Conservation (phyloP, 2,888 invertebrate genomes). For the Tipula unca region DNA sequence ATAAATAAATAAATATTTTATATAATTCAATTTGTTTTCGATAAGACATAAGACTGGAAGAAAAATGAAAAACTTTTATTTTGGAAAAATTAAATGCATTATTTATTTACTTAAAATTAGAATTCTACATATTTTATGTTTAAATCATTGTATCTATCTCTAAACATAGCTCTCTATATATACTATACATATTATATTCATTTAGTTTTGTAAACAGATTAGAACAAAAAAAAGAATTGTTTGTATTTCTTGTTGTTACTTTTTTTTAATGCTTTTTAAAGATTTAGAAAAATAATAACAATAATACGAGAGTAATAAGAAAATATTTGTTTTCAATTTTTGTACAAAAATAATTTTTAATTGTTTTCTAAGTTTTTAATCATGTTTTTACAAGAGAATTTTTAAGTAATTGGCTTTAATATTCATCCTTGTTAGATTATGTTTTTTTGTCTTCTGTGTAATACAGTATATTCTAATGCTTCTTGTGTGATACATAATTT, state of each 20-base stretch:
- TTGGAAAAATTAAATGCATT: not conserved
- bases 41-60: not conserved
- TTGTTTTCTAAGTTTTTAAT: not conserved
- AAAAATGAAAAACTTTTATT: not conserved
- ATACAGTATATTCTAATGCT: not conserved
- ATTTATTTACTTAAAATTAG: not conserved
- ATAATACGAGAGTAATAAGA: not conserved
- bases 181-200: not conserved
- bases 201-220: conserved; percentile 3
- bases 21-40: not conserved
- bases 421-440: not conserved
- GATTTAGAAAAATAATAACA: not conserved
- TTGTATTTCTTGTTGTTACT: not conserved
- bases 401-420: not conserved
- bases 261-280: not conserved
- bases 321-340: not conserved
- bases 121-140: not conserved
- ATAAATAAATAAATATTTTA: not conserved
- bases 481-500: not conserved
- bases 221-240: not conserved
- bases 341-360: not conserved
- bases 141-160: not conserved
- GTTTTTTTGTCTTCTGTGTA: not conserved
- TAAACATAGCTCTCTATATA: not conserved
- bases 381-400: not conserved